These are phyloP conservation scores for Athene noctua DNA, from an alignment of 2,113 vertebrate species.

Conservation along the genomic window DNA sequence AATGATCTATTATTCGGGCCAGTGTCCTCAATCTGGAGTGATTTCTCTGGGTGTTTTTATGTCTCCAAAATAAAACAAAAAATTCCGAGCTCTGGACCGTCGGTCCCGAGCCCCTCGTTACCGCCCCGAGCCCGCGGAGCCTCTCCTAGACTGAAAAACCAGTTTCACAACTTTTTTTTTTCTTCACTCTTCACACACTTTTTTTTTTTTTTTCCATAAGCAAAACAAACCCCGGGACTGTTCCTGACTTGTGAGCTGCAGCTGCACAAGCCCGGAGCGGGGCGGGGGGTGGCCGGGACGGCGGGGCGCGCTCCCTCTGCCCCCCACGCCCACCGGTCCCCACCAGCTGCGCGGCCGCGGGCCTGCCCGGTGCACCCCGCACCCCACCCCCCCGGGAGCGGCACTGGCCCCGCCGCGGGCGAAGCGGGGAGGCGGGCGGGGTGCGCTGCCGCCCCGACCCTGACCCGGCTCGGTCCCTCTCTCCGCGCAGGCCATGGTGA, in stretches of 20 bases:
- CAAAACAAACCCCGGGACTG: constrained; percentile 49
- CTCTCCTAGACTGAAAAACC: constrained; percentile 74
- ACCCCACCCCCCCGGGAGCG: neutral
- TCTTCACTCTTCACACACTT: neutral
- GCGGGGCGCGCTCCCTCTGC: neutral
- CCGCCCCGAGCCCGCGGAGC: constrained; percentile 59
- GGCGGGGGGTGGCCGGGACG: neutral
- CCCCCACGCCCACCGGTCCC: neutral
- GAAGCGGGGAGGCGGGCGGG: too few species aligned
- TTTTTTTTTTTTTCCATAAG: neutral
- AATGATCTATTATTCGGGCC: constrained; percentile 78
- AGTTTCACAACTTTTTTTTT: constrained; percentile 74
- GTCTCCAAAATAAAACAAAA: constrained; percentile 39
- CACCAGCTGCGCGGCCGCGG: neutral
- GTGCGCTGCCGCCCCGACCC: neutral
- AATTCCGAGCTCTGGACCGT: constrained; percentile 52
- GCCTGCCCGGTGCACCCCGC: neutral
- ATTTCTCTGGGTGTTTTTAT: neutral
- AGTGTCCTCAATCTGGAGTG: constrained; percentile 53
- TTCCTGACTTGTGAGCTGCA: constrained; percentile 63
- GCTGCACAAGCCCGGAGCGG: constrained; percentile 7
- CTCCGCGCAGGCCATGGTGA: constrained; percentile 87
- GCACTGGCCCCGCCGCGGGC: neutral
- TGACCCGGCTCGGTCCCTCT: constrained; percentile 36
- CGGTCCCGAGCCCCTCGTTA: constrained; percentile 66